Conservation (phyloP, 2,797 vertebrate genomes). For the Diceros bicornis region DNA sequence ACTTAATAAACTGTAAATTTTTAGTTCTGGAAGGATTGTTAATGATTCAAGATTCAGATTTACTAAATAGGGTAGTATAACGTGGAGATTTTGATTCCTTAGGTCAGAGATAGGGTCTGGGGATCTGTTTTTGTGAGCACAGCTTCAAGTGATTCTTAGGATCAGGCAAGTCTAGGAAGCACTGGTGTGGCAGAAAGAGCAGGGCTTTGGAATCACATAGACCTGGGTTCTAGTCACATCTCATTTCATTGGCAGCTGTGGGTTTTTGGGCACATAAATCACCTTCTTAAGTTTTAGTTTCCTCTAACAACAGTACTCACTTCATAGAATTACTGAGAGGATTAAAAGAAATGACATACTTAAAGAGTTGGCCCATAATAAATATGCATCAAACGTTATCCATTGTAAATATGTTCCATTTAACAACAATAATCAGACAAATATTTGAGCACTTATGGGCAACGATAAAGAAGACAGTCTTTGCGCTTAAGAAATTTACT, state of each 20-base stretch:
- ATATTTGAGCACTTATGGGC: not conserved
- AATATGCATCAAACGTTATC: not conserved
- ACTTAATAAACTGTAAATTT: not conserved
- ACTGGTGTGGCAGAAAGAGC: not conserved
- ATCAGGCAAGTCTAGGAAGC: not conserved
- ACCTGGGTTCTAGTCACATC: not conserved
- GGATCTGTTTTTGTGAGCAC: not conserved
- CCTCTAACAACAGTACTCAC: not conserved
- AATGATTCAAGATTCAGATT: slow-evolving; percentile 54
- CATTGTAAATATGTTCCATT: slow-evolving; percentile 19
- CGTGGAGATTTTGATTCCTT: slow-evolving; percentile 36
- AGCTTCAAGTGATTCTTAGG: slow-evolving; percentile 12
- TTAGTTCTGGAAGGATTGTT: slow-evolving; percentile 15
- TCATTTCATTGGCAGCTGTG: slow-evolving; percentile 12
- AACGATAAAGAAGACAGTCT: slow-evolving; percentile 5
- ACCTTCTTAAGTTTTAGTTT: slow-evolving; percentile 29
- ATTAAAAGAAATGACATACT: slow-evolving; percentile 6
- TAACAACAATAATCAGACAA: not conserved
- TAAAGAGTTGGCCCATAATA: not conserved
- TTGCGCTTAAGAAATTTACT: slow-evolving; percentile 36
- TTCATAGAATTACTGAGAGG: slow-evolving; percentile 29
- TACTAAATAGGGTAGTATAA: not conserved
- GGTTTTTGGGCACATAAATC: not conserved
- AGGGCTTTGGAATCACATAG: not conserved
- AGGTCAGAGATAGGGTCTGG: not conserved